Conservation (phyloP, 2,797 vertebrate genomes). For the Parotocinclus haroldoi region DNA sequence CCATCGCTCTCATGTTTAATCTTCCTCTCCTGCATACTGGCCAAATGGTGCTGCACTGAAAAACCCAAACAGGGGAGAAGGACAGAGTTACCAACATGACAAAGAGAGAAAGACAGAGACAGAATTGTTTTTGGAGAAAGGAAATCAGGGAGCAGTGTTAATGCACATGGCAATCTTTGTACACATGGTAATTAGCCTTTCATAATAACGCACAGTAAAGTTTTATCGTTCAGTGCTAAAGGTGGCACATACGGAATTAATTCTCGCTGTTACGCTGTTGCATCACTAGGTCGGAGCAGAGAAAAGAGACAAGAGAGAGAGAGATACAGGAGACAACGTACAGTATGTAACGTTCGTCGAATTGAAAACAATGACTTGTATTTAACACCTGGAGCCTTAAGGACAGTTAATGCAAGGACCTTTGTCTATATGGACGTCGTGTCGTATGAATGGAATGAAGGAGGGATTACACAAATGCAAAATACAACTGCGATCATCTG, state of each 20-base stretch:
- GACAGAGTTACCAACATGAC: constrained; percentile 68
- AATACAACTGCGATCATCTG: too few relatives aligned
- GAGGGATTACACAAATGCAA: too few relatives aligned
- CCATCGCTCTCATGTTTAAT: constrained; percentile 76
- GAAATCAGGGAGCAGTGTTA: constrained; percentile 11
- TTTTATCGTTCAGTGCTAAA: background rate
- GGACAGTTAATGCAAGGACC: too few relatives aligned
- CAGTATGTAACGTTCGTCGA: too few relatives aligned
- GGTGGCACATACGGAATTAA: constrained; percentile 12
- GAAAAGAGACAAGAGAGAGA: too few relatives aligned
- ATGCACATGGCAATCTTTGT: constrained; percentile 21
- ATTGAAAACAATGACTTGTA: too few relatives aligned
- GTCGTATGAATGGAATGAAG: too few relatives aligned
- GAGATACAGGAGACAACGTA: too few relatives aligned
- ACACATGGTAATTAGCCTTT: constrained; percentile 6
- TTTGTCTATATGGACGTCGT: too few relatives aligned
- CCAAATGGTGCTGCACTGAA: constrained; percentile 80
- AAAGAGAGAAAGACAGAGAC: constrained; percentile 42
- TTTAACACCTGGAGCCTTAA: too few relatives aligned
- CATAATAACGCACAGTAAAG: too few relatives aligned
- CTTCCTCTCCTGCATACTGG: constrained; percentile 80
- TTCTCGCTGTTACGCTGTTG: background rate
- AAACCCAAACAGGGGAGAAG: constrained; percentile 76
- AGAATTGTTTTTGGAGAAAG: constrained; percentile 17
- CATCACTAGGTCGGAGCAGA: too few relatives aligned